A percentile compares a stretch with the other conserved stretches of the same genome.
phyloP scores from a whole-genome alignment of 2,888 invertebrate species.

The Drosophila atripex region DNA sequence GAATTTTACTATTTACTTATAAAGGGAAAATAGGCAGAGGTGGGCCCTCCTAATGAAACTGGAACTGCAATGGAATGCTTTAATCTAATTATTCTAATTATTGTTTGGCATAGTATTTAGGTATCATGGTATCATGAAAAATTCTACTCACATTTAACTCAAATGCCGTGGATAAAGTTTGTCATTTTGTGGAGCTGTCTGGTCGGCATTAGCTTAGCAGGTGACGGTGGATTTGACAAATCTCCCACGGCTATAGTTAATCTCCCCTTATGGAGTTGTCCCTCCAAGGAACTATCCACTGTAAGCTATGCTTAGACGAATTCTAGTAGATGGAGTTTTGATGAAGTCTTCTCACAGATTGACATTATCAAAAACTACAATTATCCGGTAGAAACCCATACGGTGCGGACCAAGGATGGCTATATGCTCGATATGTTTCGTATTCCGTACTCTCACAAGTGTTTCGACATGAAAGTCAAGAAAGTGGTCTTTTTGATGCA shows the following conservation, averaged over 20 bases:
- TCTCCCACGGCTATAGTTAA: background rate
- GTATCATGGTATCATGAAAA: background rate
- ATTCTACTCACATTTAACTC: background rate
- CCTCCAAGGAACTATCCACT: background rate
- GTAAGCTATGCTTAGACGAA: background rate
- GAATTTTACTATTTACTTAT: background rate
- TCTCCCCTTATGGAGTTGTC: background rate
- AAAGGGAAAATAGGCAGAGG: background rate
- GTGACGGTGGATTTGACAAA: background rate
- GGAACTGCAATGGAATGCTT: background rate
- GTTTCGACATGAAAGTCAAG: constrained; percentile 76
- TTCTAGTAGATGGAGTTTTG: background rate
- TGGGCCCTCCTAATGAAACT: too few species aligned
- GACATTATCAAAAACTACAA: constrained; percentile 79
- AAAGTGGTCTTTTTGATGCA: constrained; percentile 86
- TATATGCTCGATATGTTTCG: constrained; percentile 90
- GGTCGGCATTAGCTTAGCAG: background rate
- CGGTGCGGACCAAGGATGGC: constrained; percentile 88
- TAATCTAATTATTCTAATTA: background rate
- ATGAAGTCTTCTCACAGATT: background rate
- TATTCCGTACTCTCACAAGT: constrained; percentile 83
- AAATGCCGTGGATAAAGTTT: background rate
- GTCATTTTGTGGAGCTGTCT: background rate
- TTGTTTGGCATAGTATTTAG: background rate
- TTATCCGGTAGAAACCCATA: constrained; percentile 87